Evolutionary conservation across 2,888 invertebrate genomes (phyloP), one percentile per base, ranked within the genome.

Genomic region (Eulithis prunata): DNA sequence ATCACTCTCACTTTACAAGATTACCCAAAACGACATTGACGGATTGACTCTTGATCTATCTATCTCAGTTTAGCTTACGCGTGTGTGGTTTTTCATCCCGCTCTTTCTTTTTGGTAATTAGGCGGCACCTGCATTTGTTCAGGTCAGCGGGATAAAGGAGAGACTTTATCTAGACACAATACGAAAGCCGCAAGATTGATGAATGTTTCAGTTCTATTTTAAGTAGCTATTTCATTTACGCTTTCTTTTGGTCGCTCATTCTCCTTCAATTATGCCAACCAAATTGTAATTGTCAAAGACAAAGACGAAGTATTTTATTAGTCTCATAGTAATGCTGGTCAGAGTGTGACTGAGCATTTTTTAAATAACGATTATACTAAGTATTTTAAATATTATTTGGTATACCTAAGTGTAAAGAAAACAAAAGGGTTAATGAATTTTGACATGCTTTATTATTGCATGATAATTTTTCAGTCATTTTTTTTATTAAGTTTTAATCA

Each of bases 21-120:
- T 91, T 91, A 92, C 87, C 79, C 79, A 81, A 89, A 83, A 82
- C 85, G 91, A 92, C 91, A 89, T 84, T 91, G 91, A 92, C 89
- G 82, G 87, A 91, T 92, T 90, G 90, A 89, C 90, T 90, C 80
- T 75, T 79, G 77, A 70, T 74, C 73, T 64, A 61, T 66, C 67
- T 70, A 45, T 90, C 87, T 73, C 76, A 73, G 68, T 89, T 81
- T 78, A 64, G 73, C 80, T 7, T 54, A 60, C 57, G 8, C 36
- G 49, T 57, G 57, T 47, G 8, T 58, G 53, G 82, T 79, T 74
- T 51, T 60, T 69, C 70, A 43, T 85, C 85, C 76, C 81, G 55
- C 69, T 88, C 79, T 21, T 71, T 62, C 84, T 60, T 54, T 66
- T 74, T 69, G 80, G 85, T 89, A 91, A 91, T 91, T 91, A 91